phyloP scores from a whole-genome alignment of 2,888 invertebrate genomes.

The Aradus depressus region DNA sequence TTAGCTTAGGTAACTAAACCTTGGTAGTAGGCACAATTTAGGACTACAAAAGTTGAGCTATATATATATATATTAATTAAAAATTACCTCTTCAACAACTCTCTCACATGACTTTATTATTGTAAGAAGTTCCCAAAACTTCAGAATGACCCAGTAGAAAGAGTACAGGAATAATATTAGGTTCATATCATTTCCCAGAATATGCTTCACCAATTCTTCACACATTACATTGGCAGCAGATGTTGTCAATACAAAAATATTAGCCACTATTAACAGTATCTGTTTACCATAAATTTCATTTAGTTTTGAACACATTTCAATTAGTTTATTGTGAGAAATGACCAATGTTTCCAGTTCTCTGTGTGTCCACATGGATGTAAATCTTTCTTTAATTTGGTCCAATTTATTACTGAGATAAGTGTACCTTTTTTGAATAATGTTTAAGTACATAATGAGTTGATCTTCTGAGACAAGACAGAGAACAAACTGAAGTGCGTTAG shows the following conservation, averaged over 20 bases:
- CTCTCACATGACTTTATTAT: conserved; percentile 19
- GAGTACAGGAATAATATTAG: not conserved
- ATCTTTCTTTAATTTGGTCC: not conserved
- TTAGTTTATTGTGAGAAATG: conserved; percentile 16
- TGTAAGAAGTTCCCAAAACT: conserved; percentile 20
- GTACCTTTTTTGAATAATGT: not conserved
- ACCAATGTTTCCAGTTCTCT: conserved; percentile 15
- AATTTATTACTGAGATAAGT: not conserved
- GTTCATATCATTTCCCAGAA: not conserved
- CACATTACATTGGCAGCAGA: conserved; percentile 14
- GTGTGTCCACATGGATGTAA: not conserved
- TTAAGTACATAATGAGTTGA: too few relatives aligned
- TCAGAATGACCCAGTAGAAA: conserved; percentile 8
- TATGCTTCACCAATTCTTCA: conserved; percentile 11
- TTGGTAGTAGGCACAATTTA: too few relatives aligned
- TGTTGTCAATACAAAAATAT: conserved; percentile 18
- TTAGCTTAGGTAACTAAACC: too few relatives aligned
- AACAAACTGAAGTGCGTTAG: too few relatives aligned
- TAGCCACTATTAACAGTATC: conserved; percentile 13
- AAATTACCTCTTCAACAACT: conserved; percentile 17
- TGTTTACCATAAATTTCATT: conserved; percentile 20
- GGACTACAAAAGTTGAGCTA: too few relatives aligned
- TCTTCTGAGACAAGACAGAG: too few relatives aligned
- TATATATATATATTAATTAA: not conserved
- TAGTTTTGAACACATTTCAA: conserved; percentile 4